Evolutionary conservation across 2,797 vertebrate genomes (phyloP).

Genomic region (Cyclura pinguis): DNA sequence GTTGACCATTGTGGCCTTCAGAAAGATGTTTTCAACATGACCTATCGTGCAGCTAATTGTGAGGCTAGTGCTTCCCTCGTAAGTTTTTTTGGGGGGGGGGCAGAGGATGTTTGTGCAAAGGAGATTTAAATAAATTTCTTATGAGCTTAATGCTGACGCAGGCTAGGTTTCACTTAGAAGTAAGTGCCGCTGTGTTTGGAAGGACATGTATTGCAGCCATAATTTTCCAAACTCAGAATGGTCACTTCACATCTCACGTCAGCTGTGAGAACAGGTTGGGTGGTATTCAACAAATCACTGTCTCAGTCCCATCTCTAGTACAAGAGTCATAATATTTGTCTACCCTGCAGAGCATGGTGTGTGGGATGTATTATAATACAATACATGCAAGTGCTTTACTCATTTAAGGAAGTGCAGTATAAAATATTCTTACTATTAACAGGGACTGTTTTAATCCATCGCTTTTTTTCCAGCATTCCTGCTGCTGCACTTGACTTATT

Average conservation of each 20-base stretch:
- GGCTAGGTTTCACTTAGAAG: too few relatives aligned
- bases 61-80: background rate
- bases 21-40: background rate
- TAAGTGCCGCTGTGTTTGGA: background rate
- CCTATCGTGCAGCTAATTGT: background rate
- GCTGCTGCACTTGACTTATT: slow-evolving; percentile 91
- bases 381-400: background rate
- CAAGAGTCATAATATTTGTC: background rate
- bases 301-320: background rate
- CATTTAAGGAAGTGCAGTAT: background rate
- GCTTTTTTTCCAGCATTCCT: slow-evolving; percentile 83
- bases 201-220: background rate
- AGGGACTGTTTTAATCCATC: background rate
- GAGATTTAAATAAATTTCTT: too few relatives aligned
- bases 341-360: too few relatives aligned
- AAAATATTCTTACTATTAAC: background rate
- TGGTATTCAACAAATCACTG: background rate
- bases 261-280: background rate
- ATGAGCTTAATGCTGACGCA: too few relatives aligned
- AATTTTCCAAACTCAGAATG: background rate
- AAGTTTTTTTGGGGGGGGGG: too few relatives aligned
- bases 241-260: background rate
- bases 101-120: too few relatives aligned
- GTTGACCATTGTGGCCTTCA: background rate
- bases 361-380: background rate